Evolutionary conservation across 2,797 vertebrate species (phyloP).

Genomic region (Mormyrops boulengeri): DNA sequence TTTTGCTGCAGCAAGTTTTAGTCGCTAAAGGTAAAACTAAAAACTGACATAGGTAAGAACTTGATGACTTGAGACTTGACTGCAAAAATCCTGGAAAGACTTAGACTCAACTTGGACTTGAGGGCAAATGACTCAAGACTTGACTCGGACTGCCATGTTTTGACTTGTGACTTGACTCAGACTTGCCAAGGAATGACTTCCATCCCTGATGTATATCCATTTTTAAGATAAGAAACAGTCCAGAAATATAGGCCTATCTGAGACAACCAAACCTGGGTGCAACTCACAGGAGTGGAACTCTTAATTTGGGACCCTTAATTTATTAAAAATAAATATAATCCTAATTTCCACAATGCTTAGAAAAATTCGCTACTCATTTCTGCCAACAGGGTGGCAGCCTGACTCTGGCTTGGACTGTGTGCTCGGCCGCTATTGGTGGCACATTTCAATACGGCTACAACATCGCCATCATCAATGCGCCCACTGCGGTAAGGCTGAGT

Average conservation of each 20-base stretch:
- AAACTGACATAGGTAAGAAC: too few species aligned
- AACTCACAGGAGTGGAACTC: neutral
- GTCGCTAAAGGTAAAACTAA: too few species aligned
- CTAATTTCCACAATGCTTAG: neutral
- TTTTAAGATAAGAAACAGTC: neutral
- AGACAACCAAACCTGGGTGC: neutral
- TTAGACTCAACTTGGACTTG: too few species aligned
- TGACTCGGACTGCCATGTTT: neutral
- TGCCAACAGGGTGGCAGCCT: slow-evolving; percentile 52
- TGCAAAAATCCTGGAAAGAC: too few species aligned
- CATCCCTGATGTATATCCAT: neutral
- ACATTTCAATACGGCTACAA: slow-evolving; percentile 91
- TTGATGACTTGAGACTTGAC: too few species aligned
- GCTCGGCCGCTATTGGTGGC: slow-evolving; percentile 78
- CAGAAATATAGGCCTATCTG: neutral
- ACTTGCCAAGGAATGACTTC: neutral
- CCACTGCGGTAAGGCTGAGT: slow-evolving; percentile 63
- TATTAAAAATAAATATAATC: neutral
- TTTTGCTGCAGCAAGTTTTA: too few species aligned
- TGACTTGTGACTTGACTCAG: neutral
- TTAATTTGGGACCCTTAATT: neutral
- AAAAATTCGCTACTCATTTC: neutral
- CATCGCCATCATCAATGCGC: slow-evolving; percentile 83
- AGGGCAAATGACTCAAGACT: too few species aligned
- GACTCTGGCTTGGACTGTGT: slow-evolving; percentile 71